Percentiles rank a stretch among this genome's conserved stretches.
Conservation (phyloP, 2,797 vertebrate species). For the Sebastes hubbsi region DNA sequence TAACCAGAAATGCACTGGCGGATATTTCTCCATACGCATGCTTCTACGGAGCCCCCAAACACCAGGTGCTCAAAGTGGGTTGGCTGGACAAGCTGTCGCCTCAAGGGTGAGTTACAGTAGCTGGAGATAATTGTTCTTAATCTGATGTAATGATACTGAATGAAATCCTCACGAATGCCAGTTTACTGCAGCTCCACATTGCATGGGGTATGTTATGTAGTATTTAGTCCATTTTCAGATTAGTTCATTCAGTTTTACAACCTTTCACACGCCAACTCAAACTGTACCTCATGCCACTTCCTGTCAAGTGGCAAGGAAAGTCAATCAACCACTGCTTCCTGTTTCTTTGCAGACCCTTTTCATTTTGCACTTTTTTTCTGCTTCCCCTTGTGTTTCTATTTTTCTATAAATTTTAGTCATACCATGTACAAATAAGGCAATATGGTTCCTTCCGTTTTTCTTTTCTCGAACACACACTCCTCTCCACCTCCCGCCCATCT, state of each 20-base stretch:
- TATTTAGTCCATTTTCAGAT: neutral
- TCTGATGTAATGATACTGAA: neutral
- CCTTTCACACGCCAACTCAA: neutral
- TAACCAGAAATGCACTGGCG: neutral
- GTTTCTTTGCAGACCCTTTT: neutral
- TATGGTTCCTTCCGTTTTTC: neutral
- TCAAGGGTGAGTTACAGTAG: slow-evolving; percentile 85
- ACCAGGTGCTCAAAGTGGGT: slow-evolving; percentile 83
- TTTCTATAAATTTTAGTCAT: neutral
- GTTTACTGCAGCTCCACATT: neutral
- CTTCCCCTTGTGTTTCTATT: neutral
- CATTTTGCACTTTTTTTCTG: neutral
- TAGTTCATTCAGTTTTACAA: neutral
- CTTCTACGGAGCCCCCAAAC: slow-evolving; percentile 86
- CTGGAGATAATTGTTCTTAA: neutral
- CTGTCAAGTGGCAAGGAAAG: neutral
- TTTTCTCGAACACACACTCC: neutral
- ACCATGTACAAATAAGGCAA: neutral
- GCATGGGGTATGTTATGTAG: neutral
- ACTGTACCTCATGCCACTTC: neutral
- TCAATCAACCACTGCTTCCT: neutral
- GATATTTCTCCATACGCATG: slow-evolving; percentile 95
- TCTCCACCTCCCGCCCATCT: neutral
- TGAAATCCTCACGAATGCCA: neutral
- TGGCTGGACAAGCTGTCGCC: slow-evolving; percentile 98